Base-by-base conservation (phyloP, 2,113 vertebrate species). In the Stegostoma tigrinum region DNA sequence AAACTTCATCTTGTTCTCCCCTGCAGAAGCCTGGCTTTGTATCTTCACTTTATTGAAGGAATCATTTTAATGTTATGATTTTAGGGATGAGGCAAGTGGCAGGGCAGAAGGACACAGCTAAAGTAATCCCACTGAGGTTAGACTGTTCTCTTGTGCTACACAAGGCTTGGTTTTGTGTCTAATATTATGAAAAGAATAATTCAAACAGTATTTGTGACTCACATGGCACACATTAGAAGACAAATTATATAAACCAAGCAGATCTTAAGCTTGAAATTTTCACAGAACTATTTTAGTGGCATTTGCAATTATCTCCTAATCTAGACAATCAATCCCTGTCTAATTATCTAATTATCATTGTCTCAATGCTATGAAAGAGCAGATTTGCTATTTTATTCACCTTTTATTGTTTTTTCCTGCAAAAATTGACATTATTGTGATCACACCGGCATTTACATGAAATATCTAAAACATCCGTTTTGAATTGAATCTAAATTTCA, bases 111-210 rank as follows among this genome's bases (percentile, higher is more conserved):
- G 45, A 15, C 38, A 48, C n/a, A 70, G 67, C 24, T 95, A 42
- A 70, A 95, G 23, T 48, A 95, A 68, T 38, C 23, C 93, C 67
- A 5, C 72, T 67, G 93, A 70, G 67, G 94, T 72, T 45, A 95
- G 68, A 52, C 52, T 48, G 67, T 72, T 52, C 68, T 45, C 52
- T 68, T 48, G 42, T 72, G 64, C 94, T 52, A 30, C 38, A 30
- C n/a, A 70, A 45, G 42, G 67, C 23, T 93, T 95, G 94, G n/a
- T 75, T 95, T 95, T 95, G 42, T 30, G 67, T 70, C 42, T 70
- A 72, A 27, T 34, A 75, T 72, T 95, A 95, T 72, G 68, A 52
- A 95, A 95, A 72, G 42, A 70, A 95, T 48, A 95, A 95, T 95
- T 95, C 94, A 95, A 30, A 48, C 27, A 52, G 30, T 72, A 48